Evolutionary conservation across 2,113 vertebrate species (phyloP).

Genomic region (Odocoileus virginianus): DNA sequence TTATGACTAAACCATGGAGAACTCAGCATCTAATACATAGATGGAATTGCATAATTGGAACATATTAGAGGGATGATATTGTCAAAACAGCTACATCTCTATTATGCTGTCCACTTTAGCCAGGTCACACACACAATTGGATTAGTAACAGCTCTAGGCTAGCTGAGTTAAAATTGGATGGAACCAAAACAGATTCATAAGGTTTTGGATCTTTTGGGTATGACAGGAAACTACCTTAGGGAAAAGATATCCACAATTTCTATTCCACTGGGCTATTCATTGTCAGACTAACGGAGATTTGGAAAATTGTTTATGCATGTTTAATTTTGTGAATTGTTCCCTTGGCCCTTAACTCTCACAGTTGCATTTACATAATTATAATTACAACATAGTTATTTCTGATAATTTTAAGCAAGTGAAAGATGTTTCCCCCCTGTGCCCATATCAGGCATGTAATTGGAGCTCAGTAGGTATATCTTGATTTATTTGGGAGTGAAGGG

Average conservation of each 20-base stretch:
- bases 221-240: not conserved
- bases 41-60: not conserved
- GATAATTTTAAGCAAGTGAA: conserved; percentile 24
- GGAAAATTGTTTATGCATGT: conserved; percentile 39
- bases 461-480: not conserved
- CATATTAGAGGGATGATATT: not conserved
- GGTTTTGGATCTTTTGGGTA: not conserved
- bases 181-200: conserved; percentile 17
- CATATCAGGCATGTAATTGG: not conserved
- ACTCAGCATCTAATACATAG: not conserved
- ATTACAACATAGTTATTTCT: conserved; percentile 9
- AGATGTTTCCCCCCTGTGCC: not conserved
- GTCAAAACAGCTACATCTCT: conserved; percentile 16
- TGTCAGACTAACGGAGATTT: not conserved
- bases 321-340: conserved; percentile 36
- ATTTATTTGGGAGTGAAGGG: not conserved
- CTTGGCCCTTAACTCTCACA: not conserved
- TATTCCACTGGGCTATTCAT: not conserved
- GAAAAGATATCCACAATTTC: not conserved
- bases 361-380: conserved; percentile 37
- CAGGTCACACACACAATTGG: not conserved
- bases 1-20: not conserved
- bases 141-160: conserved; percentile 23
- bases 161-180: not conserved
- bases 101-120: not conserved